Evolutionary conservation across 1,140 invertebrate genomes (phyloP).

Genomic region (Paraescarpia echinospica): DNA sequence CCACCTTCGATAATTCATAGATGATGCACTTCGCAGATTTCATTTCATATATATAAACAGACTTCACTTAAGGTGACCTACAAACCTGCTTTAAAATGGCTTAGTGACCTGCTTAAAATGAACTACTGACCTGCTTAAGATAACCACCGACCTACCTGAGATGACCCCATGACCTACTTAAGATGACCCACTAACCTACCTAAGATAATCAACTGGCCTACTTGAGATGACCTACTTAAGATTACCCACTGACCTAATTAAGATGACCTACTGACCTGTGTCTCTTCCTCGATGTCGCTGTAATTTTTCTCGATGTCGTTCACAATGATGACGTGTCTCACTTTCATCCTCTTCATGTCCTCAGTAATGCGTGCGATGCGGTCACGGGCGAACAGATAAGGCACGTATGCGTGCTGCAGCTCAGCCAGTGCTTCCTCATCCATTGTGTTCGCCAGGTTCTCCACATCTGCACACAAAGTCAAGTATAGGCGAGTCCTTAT

Average conservation of each 20-base stretch:
- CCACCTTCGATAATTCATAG: too few relatives aligned
- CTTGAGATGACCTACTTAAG: neutral
- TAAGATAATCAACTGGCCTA: neutral
- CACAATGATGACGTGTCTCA: conserved; percentile 48
- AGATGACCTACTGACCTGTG: conserved; percentile 40
- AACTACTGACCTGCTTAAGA: too few relatives aligned
- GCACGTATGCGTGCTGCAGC: conserved; percentile 51
- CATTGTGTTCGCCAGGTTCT: neutral
- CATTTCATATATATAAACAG: too few relatives aligned
- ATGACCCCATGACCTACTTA: neutral
- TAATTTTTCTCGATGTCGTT: conserved; percentile 50
- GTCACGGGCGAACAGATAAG: conserved; percentile 47
- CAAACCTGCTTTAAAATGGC: too few relatives aligned
- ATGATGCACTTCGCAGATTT: too few relatives aligned
- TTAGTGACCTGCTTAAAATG: too few relatives aligned
- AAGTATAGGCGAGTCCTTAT: too few relatives aligned
- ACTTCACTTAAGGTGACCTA: too few relatives aligned
- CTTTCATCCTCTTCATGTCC: conserved; percentile 53
- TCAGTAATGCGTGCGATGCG: conserved; percentile 47
- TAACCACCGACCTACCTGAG: neutral
- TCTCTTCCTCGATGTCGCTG: conserved; percentile 50
- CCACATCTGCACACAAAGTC: neutral
- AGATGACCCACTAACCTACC: neutral
- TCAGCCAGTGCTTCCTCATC: neutral
- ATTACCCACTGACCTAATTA: neutral